Conservation (phyloP, 2,113 vertebrate genomes). For the Phycodurus eques region DNA sequence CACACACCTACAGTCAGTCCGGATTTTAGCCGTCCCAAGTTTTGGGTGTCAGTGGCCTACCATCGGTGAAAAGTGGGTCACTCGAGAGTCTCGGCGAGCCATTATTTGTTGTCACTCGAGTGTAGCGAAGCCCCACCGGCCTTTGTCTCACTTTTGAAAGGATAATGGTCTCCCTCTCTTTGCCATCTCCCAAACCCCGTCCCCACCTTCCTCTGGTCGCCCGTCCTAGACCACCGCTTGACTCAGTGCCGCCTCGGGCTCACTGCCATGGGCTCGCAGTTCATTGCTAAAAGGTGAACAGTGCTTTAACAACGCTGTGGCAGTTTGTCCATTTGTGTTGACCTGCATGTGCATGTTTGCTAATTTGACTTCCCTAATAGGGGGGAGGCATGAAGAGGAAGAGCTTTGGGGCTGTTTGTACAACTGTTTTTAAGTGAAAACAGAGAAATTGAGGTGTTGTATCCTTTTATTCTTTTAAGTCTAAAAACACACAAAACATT, state of each 20-base stretch:
- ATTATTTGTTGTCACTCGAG: constrained; percentile 57
- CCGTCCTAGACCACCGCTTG: constrained; percentile 51
- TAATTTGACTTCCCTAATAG: constrained; percentile 1
- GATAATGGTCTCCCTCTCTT: constrained; percentile 34
- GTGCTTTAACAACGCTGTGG: constrained; percentile 12
- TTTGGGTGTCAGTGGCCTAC: constrained; percentile 29
- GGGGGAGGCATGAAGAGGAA: not conserved
- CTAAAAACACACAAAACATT: not conserved
- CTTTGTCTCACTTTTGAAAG: constrained; percentile 52
- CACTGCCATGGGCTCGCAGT: constrained; percentile 36
- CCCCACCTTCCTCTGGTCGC: constrained; percentile 1
- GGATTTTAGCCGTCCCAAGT: constrained; percentile 6
- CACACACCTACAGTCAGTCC: constrained; percentile 3
- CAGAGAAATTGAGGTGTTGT: not conserved
- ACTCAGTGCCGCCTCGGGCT: constrained; percentile 43
- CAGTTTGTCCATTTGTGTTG: not conserved
- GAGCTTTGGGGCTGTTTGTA: not conserved
- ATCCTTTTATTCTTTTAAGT: not conserved
- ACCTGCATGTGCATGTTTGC: constrained; percentile 8
- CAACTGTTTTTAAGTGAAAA: not conserved
- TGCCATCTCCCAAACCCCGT: not conserved
- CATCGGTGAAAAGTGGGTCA: constrained; percentile 54
- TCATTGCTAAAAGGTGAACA: constrained; percentile 30
- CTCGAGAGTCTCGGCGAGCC: constrained; percentile 30
- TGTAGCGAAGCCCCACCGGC: constrained; percentile 39